phyloP scores from a whole-genome alignment of 2,888 invertebrate genomes.

The Didymodactylos carnosus region DNA sequence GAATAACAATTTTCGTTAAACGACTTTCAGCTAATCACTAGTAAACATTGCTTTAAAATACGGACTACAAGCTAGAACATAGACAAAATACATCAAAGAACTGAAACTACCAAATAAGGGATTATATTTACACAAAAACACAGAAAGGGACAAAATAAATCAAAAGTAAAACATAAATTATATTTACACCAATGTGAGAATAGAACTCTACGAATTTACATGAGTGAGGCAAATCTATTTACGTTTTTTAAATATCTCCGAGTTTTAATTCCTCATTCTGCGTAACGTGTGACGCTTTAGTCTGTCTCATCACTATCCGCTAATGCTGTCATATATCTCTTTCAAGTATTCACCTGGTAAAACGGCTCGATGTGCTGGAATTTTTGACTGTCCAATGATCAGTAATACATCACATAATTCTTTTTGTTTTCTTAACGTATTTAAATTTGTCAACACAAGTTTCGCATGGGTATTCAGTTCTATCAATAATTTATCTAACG shows the following conservation, averaged over 20 bases:
- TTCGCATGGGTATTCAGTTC: conserved; percentile 8
- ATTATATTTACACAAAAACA: too few relatives aligned
- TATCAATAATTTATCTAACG: conserved; percentile 2
- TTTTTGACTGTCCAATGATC: conserved; percentile 76
- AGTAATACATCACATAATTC: conserved; percentile 91
- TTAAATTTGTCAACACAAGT: conserved; percentile 1
- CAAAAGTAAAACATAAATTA: too few relatives aligned
- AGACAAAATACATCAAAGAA: conserved; percentile 14
- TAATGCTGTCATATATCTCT: too few relatives aligned
- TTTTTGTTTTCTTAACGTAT: conserved; percentile 17
- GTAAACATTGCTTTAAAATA: conserved; percentile 94
- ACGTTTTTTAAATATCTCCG: too few relatives aligned
- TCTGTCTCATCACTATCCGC: too few relatives aligned
- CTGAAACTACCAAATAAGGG: too few relatives aligned
- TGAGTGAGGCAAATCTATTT: too few relatives aligned
- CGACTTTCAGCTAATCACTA: conserved; percentile 75
- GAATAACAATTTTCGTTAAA: conserved; percentile 91
- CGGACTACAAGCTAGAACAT: conserved; percentile 76
- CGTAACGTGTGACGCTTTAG: too few relatives aligned
- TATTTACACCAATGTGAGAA: too few relatives aligned
- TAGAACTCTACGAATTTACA: too few relatives aligned
- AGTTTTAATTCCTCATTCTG: too few relatives aligned
- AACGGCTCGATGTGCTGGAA: conserved; percentile 62
- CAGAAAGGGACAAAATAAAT: too few relatives aligned
- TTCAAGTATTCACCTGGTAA: conserved; percentile 19